Conservation (phyloP, 2,797 vertebrate genomes). For the Chelonia mydas region DNA sequence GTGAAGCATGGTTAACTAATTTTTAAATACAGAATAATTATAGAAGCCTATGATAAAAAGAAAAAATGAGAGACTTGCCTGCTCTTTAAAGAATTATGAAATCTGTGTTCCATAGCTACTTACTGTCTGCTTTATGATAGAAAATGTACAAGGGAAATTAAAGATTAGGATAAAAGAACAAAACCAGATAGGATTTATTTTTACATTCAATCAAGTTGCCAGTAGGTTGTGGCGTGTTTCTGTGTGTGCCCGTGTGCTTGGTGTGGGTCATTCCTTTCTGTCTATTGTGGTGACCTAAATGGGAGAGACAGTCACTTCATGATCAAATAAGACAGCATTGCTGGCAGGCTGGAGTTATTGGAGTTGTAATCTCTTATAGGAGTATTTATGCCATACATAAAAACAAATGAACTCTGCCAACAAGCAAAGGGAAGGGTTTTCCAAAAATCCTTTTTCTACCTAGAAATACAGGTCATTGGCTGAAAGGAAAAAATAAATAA, state of each 20-base stretch:
- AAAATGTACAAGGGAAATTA: background rate
- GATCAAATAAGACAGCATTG: conserved; percentile 17
- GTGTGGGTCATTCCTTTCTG: background rate
- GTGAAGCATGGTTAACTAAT: conserved; percentile 53
- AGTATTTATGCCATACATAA: conserved; percentile 47
- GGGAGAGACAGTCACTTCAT: conserved; percentile 67
- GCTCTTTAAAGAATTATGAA: background rate
- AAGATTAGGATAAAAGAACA: background rate
- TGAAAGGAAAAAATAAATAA: conserved; percentile 6
- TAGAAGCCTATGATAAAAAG: conserved; percentile 55
- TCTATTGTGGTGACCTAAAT: conserved; percentile 76
- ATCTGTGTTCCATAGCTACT: conserved; percentile 19
- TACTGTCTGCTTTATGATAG: background rate
- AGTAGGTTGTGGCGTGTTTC: background rate
- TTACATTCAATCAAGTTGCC: background rate
- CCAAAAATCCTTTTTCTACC: background rate
- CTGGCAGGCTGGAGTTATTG: conserved; percentile 27
- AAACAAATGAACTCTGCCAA: conserved; percentile 56
- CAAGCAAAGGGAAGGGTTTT: conserved; percentile 53
- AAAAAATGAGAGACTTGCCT: conserved; percentile 12
- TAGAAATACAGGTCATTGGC: background rate
- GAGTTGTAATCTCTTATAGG: conserved; percentile 49
- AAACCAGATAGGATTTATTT: background rate
- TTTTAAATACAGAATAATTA: conserved; percentile 64
- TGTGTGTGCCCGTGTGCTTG: background rate